Conservation (phyloP, 2,888 invertebrate species). For the Papilio gigon region DNA sequence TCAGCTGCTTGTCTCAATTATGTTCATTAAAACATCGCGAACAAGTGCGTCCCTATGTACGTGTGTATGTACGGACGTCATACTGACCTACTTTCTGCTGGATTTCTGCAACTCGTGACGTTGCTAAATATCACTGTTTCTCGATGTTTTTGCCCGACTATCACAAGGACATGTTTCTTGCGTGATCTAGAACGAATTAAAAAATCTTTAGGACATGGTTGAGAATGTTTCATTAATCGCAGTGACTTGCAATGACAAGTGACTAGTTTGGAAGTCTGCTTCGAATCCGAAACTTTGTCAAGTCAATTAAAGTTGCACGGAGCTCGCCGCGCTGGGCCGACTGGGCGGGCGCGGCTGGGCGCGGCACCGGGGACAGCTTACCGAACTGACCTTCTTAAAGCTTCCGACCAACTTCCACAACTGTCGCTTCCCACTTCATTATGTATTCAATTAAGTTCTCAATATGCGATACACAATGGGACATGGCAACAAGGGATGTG, state of each 20-base stretch:
- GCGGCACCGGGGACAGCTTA: slow-evolving; percentile 21
- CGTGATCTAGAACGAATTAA: background rate
- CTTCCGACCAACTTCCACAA: slow-evolving; percentile 20
- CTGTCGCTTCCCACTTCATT: slow-evolving; percentile 12
- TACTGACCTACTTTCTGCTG: too few relatives aligned
- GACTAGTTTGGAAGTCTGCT: slow-evolving; percentile 15
- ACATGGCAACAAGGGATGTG: background rate
- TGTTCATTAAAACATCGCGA: slow-evolving; percentile 17
- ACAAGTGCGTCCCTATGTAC: background rate
- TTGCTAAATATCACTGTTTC: background rate
- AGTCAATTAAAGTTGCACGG: slow-evolving; percentile 36
- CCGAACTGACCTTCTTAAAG: slow-evolving; percentile 21
- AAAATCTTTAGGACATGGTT: background rate
- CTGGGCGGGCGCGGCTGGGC: background rate
- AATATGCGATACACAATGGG: background rate
- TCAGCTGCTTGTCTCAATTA: slow-evolving; percentile 17
- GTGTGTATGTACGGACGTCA: too few relatives aligned
- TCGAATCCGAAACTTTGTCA: slow-evolving; percentile 21
- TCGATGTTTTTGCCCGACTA: too few relatives aligned
- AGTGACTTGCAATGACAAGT: slow-evolving; percentile 28
- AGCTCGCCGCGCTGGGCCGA: background rate
- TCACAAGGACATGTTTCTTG: background rate
- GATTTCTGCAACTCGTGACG: background rate
- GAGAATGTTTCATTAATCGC: slow-evolving; percentile 26
- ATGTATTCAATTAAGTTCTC: slow-evolving; percentile 22